These are phyloP conservation scores for Eurois occulta DNA, from an alignment of 2,888 invertebrate genomes.

Conservation along the genomic window DNA sequence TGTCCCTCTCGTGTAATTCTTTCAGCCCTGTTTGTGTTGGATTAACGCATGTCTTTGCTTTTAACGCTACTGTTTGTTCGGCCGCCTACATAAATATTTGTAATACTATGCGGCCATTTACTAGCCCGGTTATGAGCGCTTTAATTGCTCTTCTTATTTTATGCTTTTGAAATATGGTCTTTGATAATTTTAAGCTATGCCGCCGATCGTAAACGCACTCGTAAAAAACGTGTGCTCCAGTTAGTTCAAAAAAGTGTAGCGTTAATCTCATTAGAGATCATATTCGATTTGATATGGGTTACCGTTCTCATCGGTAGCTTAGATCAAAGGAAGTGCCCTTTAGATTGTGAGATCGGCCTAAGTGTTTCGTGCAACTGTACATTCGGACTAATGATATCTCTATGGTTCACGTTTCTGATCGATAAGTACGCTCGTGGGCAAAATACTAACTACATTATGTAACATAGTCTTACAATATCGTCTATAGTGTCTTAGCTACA, in stretches of 20 bases:
- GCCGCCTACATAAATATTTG: conserved; percentile 87
- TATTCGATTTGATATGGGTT: conserved; percentile 80
- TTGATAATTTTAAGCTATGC: conserved; percentile 81
- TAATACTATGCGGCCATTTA: conserved; percentile 83
- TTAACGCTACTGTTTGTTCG: conserved; percentile 88
- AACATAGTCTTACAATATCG: conserved; percentile 31
- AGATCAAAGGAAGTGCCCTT: conserved; percentile 79
- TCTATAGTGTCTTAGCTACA: conserved; percentile 3
- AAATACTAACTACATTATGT: conserved; percentile 66
- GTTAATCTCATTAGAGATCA: conserved; percentile 80
- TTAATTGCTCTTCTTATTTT: conserved; percentile 88
- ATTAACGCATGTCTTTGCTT: conserved; percentile 89
- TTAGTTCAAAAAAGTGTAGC: conserved; percentile 74
- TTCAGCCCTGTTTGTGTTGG: conserved; percentile 87
- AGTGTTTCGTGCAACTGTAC: conserved; percentile 86
- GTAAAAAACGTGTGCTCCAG: conserved; percentile 75
- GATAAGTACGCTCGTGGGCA: conserved; percentile 79
- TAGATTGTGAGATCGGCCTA: conserved; percentile 79
- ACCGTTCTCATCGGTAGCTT: conserved; percentile 75
- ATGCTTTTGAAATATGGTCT: conserved; percentile 84
- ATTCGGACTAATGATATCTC: conserved; percentile 84
- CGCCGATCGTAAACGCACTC: conserved; percentile 81
- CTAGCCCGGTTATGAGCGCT: conserved; percentile 83
- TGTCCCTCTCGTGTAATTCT: conserved; percentile 86
- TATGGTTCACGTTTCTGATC: conserved; percentile 88